Base-by-base conservation (phyloP, 2,888 invertebrate species). In the Priocnemis perturbator region DNA sequence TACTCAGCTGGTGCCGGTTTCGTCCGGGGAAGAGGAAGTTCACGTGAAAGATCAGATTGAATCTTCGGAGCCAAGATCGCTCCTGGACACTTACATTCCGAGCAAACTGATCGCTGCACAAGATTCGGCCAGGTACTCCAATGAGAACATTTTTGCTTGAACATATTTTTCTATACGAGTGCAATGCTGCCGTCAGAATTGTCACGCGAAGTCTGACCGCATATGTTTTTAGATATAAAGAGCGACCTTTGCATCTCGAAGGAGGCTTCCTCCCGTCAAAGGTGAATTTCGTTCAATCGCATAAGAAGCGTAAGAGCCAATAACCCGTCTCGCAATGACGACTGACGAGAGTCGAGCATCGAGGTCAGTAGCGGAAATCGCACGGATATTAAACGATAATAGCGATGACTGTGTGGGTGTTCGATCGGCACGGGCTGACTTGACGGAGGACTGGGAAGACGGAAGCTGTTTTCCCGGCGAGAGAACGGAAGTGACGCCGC, bases 81-180 rank as follows among this genome's bases (percentile, higher is more conserved):
- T 91, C 21, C 82, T 91, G 52, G 91, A 91, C 70, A 90, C 91
- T 7, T 91, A 91, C 71, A 86, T 91, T 4, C 91, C 91, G 0
- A 89, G 89, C 74, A 83, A 83, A 47, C 37, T 89, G 11, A 86
- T 88, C 44, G 87, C 86, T 4, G 88, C 88, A 26, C 87, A 86
- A 66, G 88, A 89, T 58, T 73, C 80, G 1, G 82, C 83, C 15
- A 85, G 87, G 88, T 88, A 81, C 59, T 37, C 14, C 7, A 37
- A 9, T 11, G 4, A 37, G 37, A 37, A 37, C 2, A 37, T 11
- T 7, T 14, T 23, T 23, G 19, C 53, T 26, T 9, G 30, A 30
- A 26, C 7, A 26, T n/a, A n/a, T 15, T 14, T 50, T 50, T 17
- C 50, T 5, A 9, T n/a, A 3, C 26, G 23, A n/a, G 2, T 17